Percentiles rank a stretch among this genome's conserved stretches.
phyloP scores from a whole-genome alignment of 2,797 vertebrate species.

The Philypnodon macrostomus region DNA sequence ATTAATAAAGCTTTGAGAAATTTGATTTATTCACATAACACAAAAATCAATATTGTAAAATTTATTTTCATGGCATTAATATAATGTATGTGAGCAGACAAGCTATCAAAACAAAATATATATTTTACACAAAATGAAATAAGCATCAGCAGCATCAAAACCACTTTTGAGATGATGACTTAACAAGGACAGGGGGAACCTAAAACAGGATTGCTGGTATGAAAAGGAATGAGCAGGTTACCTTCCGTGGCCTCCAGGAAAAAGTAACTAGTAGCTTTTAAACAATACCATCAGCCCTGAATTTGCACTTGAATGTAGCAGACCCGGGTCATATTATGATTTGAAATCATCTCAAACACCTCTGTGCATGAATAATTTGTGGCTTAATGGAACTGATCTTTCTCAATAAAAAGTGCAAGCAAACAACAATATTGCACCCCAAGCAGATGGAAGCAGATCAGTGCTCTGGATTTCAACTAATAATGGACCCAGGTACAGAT shows the following conservation, averaged over 20 bases:
- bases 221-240: constrained; percentile 35
- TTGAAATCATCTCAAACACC: constrained; percentile 59
- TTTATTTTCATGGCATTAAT: constrained; percentile 80
- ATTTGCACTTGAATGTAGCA: constrained; percentile 55
- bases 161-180: constrained; percentile 71
- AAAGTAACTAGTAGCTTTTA: constrained; percentile 32
- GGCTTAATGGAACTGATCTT: constrained; percentile 34
- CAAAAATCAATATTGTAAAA: constrained; percentile 74
- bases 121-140: constrained; percentile 77
- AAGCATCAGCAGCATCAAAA: constrained; percentile 67
- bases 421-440: constrained; percentile 42
- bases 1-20: neutral
- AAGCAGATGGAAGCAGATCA: constrained; percentile 47
- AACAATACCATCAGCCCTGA: constrained; percentile 57
- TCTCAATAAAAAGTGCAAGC: constrained; percentile 50
- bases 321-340: constrained; percentile 63
- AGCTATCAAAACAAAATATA: constrained; percentile 78
- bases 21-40: neutral
- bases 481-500: constrained; percentile 62
- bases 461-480: constrained; percentile 62
- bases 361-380: constrained; percentile 40
- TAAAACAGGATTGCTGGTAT: constrained; percentile 68
- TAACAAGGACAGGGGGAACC: constrained; percentile 43
- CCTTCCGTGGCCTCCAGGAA: constrained; percentile 25
- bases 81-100: constrained; percentile 76